Conservation (phyloP, 1,140 invertebrate species). For the Drosophila trapezifrons region DNA sequence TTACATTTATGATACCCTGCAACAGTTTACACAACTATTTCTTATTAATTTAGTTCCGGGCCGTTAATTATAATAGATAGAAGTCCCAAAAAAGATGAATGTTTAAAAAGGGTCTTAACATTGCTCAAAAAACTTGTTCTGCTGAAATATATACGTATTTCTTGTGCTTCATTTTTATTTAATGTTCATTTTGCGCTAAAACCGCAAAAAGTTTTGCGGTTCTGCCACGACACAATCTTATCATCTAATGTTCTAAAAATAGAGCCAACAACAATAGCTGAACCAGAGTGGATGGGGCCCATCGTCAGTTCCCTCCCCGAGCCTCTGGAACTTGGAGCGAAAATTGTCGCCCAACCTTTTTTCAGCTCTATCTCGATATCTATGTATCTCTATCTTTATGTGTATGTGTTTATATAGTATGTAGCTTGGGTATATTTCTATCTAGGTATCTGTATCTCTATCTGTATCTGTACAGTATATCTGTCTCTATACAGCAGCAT, state of each 20-base stretch:
- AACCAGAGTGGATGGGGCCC: conserved; percentile 24
- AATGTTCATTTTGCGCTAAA: conserved; percentile 59
- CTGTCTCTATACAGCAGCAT: conserved; percentile 37
- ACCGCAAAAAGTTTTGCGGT: conserved; percentile 76
- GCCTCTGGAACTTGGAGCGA: conserved; percentile 52
- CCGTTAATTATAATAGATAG: neutral
- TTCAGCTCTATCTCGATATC: conserved; percentile 44
- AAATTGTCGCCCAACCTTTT: conserved; percentile 63
- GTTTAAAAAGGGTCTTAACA: conserved; percentile 5
- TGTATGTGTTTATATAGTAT: conserved; percentile 50
- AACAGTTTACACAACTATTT: too few species aligned
- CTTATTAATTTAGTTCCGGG: too few species aligned
- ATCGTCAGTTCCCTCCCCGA: conserved; percentile 36
- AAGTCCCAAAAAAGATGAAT: neutral
- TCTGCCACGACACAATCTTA: conserved; percentile 73
- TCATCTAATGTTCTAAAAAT: conserved; percentile 81
- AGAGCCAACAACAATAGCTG: conserved; percentile 36
- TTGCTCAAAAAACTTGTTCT: conserved; percentile 49
- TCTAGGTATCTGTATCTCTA: conserved; percentile 34
- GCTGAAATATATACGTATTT: conserved; percentile 21
- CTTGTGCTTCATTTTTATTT: conserved; percentile 18
- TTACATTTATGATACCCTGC: neutral
- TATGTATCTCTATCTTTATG: conserved; percentile 39
- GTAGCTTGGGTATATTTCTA: conserved; percentile 25
- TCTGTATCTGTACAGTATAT: conserved; percentile 38